Base-by-base conservation (phyloP, 2,113 vertebrate species). In the Astur gentilis region DNA sequence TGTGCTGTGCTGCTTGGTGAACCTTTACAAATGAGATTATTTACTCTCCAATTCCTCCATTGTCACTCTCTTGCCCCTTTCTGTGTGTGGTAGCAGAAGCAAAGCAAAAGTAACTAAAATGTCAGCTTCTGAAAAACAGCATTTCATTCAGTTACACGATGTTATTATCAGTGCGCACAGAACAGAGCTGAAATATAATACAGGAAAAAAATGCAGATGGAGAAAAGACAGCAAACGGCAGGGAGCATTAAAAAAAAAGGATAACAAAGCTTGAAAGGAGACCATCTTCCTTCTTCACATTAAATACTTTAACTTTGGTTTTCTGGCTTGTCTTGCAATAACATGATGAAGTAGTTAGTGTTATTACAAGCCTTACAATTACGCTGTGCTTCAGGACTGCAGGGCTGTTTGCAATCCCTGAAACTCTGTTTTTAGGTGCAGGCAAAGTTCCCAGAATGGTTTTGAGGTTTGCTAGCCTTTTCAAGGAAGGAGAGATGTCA, bases 21-120 rank as follows among this genome's bases (percentile, higher is more conserved):
- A 97, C 95, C 96, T 93, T 97, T 84, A 96, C 90, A 98, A 97
- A 98, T 0, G 15, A 86, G 77, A 97, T 98, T 97, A 96, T 95
- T 97, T 95, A 96, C 93, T 96, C 95, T 95, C 91, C 75, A 91
- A 2, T 95, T 96, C 95, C 80, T 88, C 94, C 78, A 97, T 97
- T 98, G 95, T 97, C 45, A 89, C 93, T 88, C 67, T 84, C 83
- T 93, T 89, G 65, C 73, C 93, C 70, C 83, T 80, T 93, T 95
- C 70, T 95, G 52, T 76, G 27, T 85, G 67, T 79, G 81, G 76
- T 89, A 72, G 87, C 73, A 89, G 61, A 92, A 96, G 90, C 91
- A 95, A 93, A 97, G 92, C 67, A 71, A 83, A 94, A 97, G 75
- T 91, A 92, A 87, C 83, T 91, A 52, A 93, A 89, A 96, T 93